Evolutionary conservation across 2,888 invertebrate species (phyloP).

Genomic region (Conistra vaccinii): DNA sequence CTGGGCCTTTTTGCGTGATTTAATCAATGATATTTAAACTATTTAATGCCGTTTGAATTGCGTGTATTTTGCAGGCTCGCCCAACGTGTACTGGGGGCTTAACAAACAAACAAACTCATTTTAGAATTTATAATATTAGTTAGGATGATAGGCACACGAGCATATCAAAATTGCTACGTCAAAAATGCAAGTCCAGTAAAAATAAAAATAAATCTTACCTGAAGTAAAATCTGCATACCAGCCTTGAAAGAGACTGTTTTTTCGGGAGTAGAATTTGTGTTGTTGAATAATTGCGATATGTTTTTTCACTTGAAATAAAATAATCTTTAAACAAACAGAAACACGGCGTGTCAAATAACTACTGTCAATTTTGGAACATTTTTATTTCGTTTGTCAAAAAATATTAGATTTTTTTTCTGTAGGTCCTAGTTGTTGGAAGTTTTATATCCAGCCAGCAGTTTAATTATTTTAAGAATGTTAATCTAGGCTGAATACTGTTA

Average conservation of each 20-base stretch:
- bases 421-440: not conserved
- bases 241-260: conserved; percentile 10
- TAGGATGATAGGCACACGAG: not conserved
- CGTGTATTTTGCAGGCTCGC: too few species aligned
- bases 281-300: conserved; percentile 41
- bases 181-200: conserved; percentile 23
- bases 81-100: too few species aligned
- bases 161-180: conserved; percentile 27
- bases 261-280: conserved; percentile 17
- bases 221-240: conserved; percentile 4
- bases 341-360: conserved; percentile 70
- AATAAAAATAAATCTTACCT: conserved; percentile 52
- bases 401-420: conserved; percentile 15
- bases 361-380: conserved; percentile 82
- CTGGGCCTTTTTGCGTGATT: too few species aligned
- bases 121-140: too few species aligned
- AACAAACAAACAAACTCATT: too few species aligned
- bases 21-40: too few species aligned
- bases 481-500: not conserved
- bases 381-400: conserved; percentile 60
- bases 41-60: too few species aligned
- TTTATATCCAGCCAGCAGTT: conserved; percentile 29
- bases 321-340: conserved; percentile 73
- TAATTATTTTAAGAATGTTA: not conserved
- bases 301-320: conserved; percentile 67